These are phyloP conservation scores for Catonia carolina DNA, from an alignment of 2,888 invertebrate genomes.

Conservation along the genomic window DNA sequence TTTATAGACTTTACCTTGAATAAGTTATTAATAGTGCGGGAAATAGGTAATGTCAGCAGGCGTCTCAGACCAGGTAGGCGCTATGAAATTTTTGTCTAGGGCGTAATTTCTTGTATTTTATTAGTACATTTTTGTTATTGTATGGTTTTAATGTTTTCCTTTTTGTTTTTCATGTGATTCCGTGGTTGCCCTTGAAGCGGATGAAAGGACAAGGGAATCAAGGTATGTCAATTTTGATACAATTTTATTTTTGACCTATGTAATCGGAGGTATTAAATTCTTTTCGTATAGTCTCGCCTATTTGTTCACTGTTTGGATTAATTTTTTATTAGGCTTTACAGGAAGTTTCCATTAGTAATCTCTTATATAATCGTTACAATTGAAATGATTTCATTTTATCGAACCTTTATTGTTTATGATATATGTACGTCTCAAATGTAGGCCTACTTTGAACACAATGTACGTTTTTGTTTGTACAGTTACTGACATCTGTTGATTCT, in stretches of 20 bases:
- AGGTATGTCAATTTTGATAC: slow-evolving; percentile 48
- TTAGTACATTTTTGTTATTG: slow-evolving; percentile 36
- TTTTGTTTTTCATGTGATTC: slow-evolving; percentile 45
- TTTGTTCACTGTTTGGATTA: background rate
- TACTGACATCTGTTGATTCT: no score
- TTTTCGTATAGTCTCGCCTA: slow-evolving; percentile 33
- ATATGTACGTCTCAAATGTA: no score
- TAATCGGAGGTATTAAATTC: background rate
- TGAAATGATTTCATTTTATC: no score
- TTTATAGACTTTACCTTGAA: slow-evolving; percentile 7
- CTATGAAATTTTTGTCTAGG: slow-evolving; percentile 41
- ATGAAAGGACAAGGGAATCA: slow-evolving; percentile 83
- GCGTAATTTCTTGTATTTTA: slow-evolving; percentile 37
- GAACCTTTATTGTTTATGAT: no score
- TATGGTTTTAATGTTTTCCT: slow-evolving; percentile 38
- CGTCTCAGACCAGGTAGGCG: slow-evolving; percentile 80
- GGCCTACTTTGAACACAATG: no score
- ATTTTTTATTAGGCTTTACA: no score
- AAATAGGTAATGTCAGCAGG: slow-evolving; percentile 67
- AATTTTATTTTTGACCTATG: slow-evolving; percentile 1
- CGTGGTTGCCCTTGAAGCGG: slow-evolving; percentile 58
- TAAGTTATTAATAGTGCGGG: slow-evolving; percentile 15
- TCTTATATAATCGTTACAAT: no score
- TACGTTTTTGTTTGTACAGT: no score
- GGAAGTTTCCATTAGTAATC: no score